A percentile compares a stretch with the other conserved stretches of the same genome.
Conservation (phyloP, 2,113 vertebrate species). For the Paraplagusia blochii region DNA sequence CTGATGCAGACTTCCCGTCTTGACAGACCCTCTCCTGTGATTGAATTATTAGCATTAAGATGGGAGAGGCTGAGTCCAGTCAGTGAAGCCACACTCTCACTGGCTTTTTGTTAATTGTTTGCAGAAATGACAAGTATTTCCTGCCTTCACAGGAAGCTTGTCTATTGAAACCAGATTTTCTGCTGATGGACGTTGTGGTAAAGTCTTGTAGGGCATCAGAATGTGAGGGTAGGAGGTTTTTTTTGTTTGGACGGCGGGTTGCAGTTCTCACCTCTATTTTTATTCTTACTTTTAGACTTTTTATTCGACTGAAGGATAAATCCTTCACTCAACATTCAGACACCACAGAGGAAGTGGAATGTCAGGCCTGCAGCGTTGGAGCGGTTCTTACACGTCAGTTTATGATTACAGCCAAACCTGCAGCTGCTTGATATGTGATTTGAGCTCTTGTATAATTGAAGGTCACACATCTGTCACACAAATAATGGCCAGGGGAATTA, state of each 20-base stretch:
- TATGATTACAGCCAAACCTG: slow-evolving; percentile 13
- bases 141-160: slow-evolving; percentile 82
- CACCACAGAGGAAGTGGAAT: too few relatives aligned
- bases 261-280: too few relatives aligned
- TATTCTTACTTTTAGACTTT: too few relatives aligned
- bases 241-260: too few relatives aligned
- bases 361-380: too few relatives aligned
- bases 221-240: too few relatives aligned
- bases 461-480: slow-evolving; percentile 57
- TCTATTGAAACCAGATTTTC: slow-evolving; percentile 86
- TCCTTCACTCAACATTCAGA: too few relatives aligned
- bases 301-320: too few relatives aligned
- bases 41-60: slow-evolving; percentile 58
- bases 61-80: slow-evolving; percentile 44
- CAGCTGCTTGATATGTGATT: slow-evolving; percentile 23
- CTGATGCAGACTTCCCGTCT: too few relatives aligned
- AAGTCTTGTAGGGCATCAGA: slow-evolving; percentile 21
- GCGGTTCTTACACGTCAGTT: neutral
- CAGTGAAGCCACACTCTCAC: slow-evolving; percentile 47
- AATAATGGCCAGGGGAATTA: slow-evolving; percentile 45
- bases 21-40: slow-evolving; percentile 33
- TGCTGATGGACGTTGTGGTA: slow-evolving; percentile 38
- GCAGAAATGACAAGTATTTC: slow-evolving; percentile 80
- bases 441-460: slow-evolving; percentile 37
- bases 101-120: slow-evolving; percentile 79